Percentiles rank a stretch among this genome's conserved stretches.
These are phyloP conservation scores for Drosophila santomea DNA, from an alignment of 1,140 invertebrate species.

Conservation along the genomic window DNA sequence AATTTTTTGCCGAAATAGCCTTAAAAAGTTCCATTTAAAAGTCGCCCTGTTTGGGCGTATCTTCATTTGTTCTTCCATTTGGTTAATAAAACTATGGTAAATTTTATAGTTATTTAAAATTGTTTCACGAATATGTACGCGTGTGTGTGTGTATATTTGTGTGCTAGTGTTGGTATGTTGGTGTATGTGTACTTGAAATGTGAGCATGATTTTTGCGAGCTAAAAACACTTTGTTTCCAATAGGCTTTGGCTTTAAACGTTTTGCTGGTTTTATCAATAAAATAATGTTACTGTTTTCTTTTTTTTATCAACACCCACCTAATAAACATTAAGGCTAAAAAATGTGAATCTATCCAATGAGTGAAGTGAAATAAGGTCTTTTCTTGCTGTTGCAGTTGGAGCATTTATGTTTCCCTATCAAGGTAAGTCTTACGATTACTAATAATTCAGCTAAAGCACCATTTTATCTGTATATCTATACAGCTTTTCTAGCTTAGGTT, in stretches of 20 bases:
- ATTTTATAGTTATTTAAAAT: slow-evolving; percentile 61
- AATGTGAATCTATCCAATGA: slow-evolving; percentile 43
- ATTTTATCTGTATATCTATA: slow-evolving; percentile 73
- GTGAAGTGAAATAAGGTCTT: slow-evolving; percentile 45
- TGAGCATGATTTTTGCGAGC: slow-evolving; percentile 40
- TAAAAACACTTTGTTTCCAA: slow-evolving; percentile 48
- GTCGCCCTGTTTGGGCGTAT: slow-evolving; percentile 19
- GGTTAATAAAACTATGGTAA: slow-evolving; percentile 54
- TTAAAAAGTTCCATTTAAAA: slow-evolving; percentile 72
- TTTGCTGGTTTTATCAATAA: slow-evolving; percentile 21
- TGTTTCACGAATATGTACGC: slow-evolving; percentile 47
- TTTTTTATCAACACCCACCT: not conserved
- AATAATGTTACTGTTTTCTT: slow-evolving; percentile 6
- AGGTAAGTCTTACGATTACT: slow-evolving; percentile 71
- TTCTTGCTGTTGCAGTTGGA: slow-evolving; percentile 28
- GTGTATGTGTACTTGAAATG: slow-evolving; percentile 33
- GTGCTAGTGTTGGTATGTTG: slow-evolving; percentile 36
- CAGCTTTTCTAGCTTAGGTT: slow-evolving; percentile 70
- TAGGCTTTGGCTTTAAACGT: slow-evolving; percentile 28
- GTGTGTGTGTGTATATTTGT: slow-evolving; percentile 8
- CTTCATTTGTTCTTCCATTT: slow-evolving; percentile 24
- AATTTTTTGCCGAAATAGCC: slow-evolving; percentile 39
- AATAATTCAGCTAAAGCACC: slow-evolving; percentile 85
- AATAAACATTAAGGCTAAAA: slow-evolving; percentile 32
- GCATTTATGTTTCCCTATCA: slow-evolving; percentile 38